Percentiles rank a stretch among this genome's conserved stretches.
These are phyloP conservation scores for Thymelicus sylvestris DNA, from an alignment of 2,888 invertebrate genomes.

Conservation along the genomic window DNA sequence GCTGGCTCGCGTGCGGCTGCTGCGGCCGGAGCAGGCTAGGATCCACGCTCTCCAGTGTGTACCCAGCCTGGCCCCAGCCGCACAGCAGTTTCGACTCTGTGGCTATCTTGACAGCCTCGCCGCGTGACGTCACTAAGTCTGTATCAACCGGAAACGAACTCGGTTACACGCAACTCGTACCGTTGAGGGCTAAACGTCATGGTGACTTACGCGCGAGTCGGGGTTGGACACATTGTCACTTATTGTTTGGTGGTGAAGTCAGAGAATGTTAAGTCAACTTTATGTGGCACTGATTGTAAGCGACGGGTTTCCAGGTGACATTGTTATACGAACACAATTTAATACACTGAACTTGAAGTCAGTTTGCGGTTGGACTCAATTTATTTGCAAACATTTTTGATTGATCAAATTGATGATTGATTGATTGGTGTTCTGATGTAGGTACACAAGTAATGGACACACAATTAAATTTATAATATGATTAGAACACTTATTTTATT, in stretches of 20 bases:
- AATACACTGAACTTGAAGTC: too few relatives aligned
- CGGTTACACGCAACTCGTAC: constrained; percentile 30
- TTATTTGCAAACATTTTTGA: too few relatives aligned
- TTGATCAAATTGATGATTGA: not conserved
- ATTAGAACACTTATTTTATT: not conserved
- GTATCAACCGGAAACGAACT: constrained; percentile 28
- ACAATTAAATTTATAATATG: not conserved
- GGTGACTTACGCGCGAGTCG: not conserved
- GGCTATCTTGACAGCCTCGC: constrained; percentile 76
- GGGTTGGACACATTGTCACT: constrained; percentile 4
- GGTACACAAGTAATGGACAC: too few relatives aligned
- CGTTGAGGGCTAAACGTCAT: constrained; percentile 22
- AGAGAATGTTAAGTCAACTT: not conserved
- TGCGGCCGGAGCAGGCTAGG: constrained; percentile 88
- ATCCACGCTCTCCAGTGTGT: constrained; percentile 90
- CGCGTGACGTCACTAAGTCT: constrained; percentile 38
- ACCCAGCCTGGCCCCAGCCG: constrained; percentile 78
- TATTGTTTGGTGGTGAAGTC: not conserved
- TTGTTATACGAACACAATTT: too few relatives aligned
- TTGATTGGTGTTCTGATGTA: too few relatives aligned
- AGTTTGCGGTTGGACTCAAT: too few relatives aligned
- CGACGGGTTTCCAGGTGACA: not conserved
- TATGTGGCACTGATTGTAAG: not conserved
- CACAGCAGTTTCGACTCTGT: constrained; percentile 78
- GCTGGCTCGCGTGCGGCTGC: constrained; percentile 92